Base-by-base conservation (phyloP, 2,797 vertebrate species). In the Eulemur albifrons region DNA sequence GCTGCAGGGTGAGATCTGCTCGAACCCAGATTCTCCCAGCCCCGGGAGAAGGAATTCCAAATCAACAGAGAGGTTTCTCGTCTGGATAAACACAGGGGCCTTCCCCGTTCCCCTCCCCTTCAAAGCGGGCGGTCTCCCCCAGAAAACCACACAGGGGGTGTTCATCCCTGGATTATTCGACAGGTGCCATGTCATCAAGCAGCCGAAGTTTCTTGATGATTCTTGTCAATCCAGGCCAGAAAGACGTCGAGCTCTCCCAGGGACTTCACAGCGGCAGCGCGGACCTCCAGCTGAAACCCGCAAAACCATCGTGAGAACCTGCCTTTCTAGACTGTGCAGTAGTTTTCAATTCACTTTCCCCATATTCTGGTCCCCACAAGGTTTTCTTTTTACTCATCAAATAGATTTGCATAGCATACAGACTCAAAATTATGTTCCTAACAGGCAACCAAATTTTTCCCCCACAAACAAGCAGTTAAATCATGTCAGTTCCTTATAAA, bases 211-310 rank as follows among this genome's bases (percentile, higher is more conserved):
- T 91, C 89, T 48, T 15, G 67, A 84, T 93, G 86, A 70, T 96
- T 92, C 87, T 82, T 94, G 32, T 77, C 63, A 38, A 98, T 94
- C 98, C 98, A 98, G 45, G 96, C 75, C n/a, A 98, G 79, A 12
- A 98, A 82, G 92, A 98, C 4, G 0, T 97, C 79, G 2, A 98
- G 92, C 63, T 98, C 98, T 79, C 98, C 98, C 77, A 98, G 96
- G 25, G 97, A 97, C 52, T 98, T 98, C 20, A 97, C 7, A 18
- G 97, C 96, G 0, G 97, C 98, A 8, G 96, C 86, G 4, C 1
- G 85, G 75, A 76, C 65, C 18, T 98, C 97, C 95, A 98, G 69
- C 98, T 98, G 96, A 50, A 98, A 98, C 25, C 89, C 88, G 45
- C 4, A 18, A 92, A 63, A 63, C 4, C 25, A 7, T 52, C 13